Percentiles rank a stretch among this genome's conserved stretches.
Conservation (phyloP, 2,888 invertebrate species). For the Patella ulyssiponensis region DNA sequence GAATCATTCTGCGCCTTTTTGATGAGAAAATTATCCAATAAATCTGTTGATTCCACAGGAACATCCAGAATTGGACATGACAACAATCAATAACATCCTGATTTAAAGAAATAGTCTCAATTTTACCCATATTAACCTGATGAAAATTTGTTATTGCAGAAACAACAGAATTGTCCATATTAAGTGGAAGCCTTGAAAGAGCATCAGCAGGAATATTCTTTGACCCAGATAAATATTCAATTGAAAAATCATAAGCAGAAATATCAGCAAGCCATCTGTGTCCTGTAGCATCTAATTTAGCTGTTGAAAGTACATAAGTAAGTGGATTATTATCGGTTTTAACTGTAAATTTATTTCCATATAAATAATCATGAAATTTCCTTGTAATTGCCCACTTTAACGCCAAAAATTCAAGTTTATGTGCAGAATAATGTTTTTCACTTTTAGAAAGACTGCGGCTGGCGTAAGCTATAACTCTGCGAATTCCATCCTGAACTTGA, state of each 20-base stretch:
- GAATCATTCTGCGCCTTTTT: no score
- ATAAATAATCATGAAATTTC: slow-evolving; percentile 31
- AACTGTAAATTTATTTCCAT: slow-evolving; percentile 30
- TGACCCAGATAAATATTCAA: slow-evolving; percentile 39
- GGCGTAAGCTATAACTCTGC: no score
- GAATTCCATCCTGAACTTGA: slow-evolving; percentile 25
- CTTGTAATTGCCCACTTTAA: slow-evolving; percentile 38
- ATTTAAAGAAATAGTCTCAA: not conserved
- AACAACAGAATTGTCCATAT: not conserved
- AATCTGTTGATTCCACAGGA: no score
- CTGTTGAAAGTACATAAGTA: slow-evolving; percentile 37
- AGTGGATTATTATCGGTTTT: slow-evolving; percentile 42
- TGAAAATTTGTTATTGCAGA: slow-evolving; percentile 19
- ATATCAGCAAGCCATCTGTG: slow-evolving; percentile 38
- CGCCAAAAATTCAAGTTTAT: no score
- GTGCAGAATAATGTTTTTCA: no score
- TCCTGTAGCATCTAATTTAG: slow-evolving; percentile 40
- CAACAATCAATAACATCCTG: not conserved
- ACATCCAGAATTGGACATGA: no score
- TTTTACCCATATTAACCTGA: slow-evolving; percentile 4
- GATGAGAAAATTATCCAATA: no score
- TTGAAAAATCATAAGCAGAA: slow-evolving; percentile 33
- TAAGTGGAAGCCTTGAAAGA: slow-evolving; percentile 37
- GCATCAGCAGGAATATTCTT: slow-evolving; percentile 40
- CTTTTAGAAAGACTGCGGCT: no score